Evolutionary conservation across 2,888 invertebrate genomes (phyloP), one percentile per base, ranked within the genome.

Genomic region (Cotesia congregata): DNA sequence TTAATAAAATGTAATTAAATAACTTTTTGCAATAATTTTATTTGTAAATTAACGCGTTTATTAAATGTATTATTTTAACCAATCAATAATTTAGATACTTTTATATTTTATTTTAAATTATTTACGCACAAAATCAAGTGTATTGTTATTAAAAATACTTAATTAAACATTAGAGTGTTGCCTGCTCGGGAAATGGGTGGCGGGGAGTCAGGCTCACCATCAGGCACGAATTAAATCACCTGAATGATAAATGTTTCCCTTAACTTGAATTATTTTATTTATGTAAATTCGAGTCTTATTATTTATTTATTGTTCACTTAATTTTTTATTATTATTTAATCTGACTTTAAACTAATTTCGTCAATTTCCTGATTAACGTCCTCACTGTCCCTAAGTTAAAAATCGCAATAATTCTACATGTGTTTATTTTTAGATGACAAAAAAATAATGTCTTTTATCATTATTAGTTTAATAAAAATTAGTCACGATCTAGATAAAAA

Each of bases 151-250:
- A 38, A 78, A 69, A 69, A 81, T 82, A 82, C 82, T 17, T 15
- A 62, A 62, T 83, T 85, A 80, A 84, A 84, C 82, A 86, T 84
- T 86, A 88, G 86, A 87, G 84, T 88, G 86, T 89, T 88, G 89
- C 89, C 88, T 89, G 89, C 86, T 87, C 85, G 88, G 87, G 88
- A 87, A 85, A 84, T 84, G 86, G 89, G 87, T 87, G 86, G 87
- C 87, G 89, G 87, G 89, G 89, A 89, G 89, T 89, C 89, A 89
- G 89, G 89, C 87, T 89, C 89, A 89, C 86, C 89, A 89, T 89
- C 89, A 89, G 89, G 89, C 89, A 88, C 88, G 87, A 86, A 84
- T 85, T 81, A 9, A 50, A 50, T 50, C 50, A 87, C 88, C 86
- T 86, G 85, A 88, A 88, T 88, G 86, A 88, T 87, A 85, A 82